These are phyloP conservation scores for Bubo scandiacus DNA, from an alignment of 2,113 vertebrate species.

Conservation along the genomic window DNA sequence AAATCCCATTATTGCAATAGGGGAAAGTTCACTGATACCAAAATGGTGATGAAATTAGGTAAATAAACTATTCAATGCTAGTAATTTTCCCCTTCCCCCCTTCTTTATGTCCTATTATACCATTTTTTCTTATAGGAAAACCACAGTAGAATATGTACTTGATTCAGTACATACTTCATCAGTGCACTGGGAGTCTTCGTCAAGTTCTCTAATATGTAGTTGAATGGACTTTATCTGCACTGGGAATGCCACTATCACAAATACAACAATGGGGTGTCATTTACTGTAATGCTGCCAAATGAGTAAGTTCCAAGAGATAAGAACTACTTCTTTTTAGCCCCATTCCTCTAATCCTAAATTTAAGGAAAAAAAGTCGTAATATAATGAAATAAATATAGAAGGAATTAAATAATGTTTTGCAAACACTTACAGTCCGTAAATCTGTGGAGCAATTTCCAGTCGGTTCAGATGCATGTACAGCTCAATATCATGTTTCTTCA, in stretches of 20 bases:
- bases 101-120: background rate
- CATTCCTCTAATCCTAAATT: background rate
- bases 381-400: background rate
- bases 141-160: background rate
- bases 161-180: accelerated
- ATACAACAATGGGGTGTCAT: background rate
- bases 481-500: conserved; percentile 96
- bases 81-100: background rate
- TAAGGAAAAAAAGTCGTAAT: background rate
- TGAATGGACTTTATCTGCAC: background rate
- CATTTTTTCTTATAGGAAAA: background rate
- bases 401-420: background rate
- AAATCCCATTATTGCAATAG: background rate
- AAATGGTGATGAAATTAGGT: background rate
- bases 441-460: conserved; percentile 97
- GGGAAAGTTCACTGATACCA: background rate
- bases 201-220: background rate
- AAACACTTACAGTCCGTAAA: conserved; percentile 95
- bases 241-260: background rate
- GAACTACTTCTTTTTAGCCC: background rate
- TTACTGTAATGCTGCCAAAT: background rate
- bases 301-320: background rate
- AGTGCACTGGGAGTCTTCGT: background rate
- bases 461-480: conserved; percentile 97
- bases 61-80: background rate